phyloP scores from a whole-genome alignment of 2,113 vertebrate genomes.

The Cebus imitator region DNA sequence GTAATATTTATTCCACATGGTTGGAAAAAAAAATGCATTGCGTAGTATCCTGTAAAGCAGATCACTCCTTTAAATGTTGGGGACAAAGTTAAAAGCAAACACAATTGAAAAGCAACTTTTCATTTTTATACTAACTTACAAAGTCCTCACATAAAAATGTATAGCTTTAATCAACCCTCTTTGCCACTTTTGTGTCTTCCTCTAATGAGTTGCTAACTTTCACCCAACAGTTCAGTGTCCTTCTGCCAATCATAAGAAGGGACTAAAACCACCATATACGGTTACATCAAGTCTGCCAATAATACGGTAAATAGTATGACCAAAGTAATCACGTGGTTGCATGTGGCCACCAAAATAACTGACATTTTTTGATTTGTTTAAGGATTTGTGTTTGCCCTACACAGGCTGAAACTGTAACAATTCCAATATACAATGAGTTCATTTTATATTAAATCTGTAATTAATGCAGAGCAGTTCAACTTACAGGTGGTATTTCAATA shows the following conservation, averaged over 20 bases:
- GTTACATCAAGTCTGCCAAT: constrained; percentile 83
- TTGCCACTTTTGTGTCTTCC: constrained; percentile 85
- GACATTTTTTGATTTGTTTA: constrained; percentile 82
- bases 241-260: constrained; percentile 85
- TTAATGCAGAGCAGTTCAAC: constrained; percentile 52
- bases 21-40: constrained; percentile 73
- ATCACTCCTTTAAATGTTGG: constrained; percentile 70
- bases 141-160: constrained; percentile 94
- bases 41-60: constrained; percentile 75
- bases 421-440: constrained; percentile 77
- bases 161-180: constrained; percentile 85
- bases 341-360: constrained; percentile 85
- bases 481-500: constrained; percentile 55
- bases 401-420: constrained; percentile 75
- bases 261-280: constrained; percentile 85
- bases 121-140: constrained; percentile 89
- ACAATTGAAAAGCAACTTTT: constrained; percentile 86
- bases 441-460: constrained; percentile 41
- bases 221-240: constrained; percentile 80
- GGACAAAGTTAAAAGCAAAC: constrained; percentile 83
- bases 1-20: constrained; percentile 60
- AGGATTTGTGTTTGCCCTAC: constrained; percentile 79
- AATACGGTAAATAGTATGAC: constrained; percentile 81
- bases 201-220: constrained; percentile 82
- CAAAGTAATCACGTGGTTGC: constrained; percentile 85